Base-by-base conservation (phyloP, 2,113 vertebrate genomes). In the Plestiodon gilberti region DNA sequence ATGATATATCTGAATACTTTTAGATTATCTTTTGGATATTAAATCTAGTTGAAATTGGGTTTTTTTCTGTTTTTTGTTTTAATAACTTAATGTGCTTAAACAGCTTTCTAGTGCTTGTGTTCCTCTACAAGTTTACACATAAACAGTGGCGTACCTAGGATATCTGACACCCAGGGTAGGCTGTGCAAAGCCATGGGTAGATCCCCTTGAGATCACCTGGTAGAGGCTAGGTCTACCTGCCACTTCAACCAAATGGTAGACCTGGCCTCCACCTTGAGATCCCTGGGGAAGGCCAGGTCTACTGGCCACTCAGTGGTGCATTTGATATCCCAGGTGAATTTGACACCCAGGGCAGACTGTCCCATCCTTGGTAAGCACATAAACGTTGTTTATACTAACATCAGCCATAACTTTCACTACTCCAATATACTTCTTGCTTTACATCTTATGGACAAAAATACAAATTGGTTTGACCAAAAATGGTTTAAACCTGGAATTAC, bases 21-120 rank as follows among this genome's bases (percentile, higher is more conserved):
- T 59, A 0, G 0, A 78, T 89, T 89, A 88, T 65, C 4, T 40
- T 88, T 88, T 84, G 65, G 67, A 23, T 81, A 3, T 87, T 89
- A 85, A 35, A 35, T 83, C 89, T 87, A n/a, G 22, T 13, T 9
- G 59, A 17, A 48, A n/a, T 57, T 48, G 13, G 30, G 38, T 82
- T 23, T 71, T 48, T 48, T 48, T 48, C 4, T 48, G 4, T 48
- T 48, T 33, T 84, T 67, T 38, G 59, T 73, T 2, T 1, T n/a
- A 15, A 52, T 23, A 67, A 28, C 6, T 33, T 62, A 38, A 73
- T 33, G 35, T 69, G 71, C 59, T 65, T 28, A 70, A 77, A 70
- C 28, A 76, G 1, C 1, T 87, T 8, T 73, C 79, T 57, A 15
- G 6, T 87, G 0, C 8, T 28, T 89, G 0, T 69, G 30, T 33